Conservation (phyloP, 53 echinoderm and acorn worm species). For the Echinarachnius parma region DNA sequence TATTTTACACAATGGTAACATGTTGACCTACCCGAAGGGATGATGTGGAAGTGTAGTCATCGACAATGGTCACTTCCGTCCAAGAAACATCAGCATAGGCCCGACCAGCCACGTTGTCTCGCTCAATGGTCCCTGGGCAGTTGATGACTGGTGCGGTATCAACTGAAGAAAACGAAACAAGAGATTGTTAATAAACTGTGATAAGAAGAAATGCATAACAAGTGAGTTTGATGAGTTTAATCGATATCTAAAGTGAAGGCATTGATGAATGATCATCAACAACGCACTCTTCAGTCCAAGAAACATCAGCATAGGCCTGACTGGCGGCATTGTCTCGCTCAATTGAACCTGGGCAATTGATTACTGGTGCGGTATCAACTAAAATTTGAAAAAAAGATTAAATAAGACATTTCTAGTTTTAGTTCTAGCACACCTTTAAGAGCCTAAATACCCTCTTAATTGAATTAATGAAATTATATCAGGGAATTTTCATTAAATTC, state of each 20-base stretch:
- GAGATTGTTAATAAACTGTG: too few species aligned
- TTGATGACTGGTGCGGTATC: conserved; percentile 17
- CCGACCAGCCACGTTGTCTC: conserved; percentile 5
- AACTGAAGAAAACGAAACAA: conserved; percentile 9
- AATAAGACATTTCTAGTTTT: too few species aligned
- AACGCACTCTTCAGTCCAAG: conserved; percentile 7
- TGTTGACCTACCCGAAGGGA: conserved; percentile 6
- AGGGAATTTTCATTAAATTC: too few species aligned
- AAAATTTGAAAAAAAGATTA: too few species aligned
- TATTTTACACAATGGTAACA: too few species aligned
- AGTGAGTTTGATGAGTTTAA: too few species aligned
- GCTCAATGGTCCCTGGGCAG: conserved; percentile 8
- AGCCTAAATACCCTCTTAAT: too few species aligned
- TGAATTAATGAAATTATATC: too few species aligned
- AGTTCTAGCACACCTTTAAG: too few species aligned
- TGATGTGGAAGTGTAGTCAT: conserved; percentile 14
- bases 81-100: conserved; percentile 29
- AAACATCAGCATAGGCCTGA: conserved; percentile 20
- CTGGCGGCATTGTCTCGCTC: not conserved
- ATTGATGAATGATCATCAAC: conserved; percentile 15
- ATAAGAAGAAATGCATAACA: too few species aligned
- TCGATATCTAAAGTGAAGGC: conserved; percentile 18
- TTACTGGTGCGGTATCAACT: conserved; percentile 26
- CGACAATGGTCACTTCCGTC: conserved; percentile 8
- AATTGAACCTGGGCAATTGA: conserved; percentile 10